Conservation (phyloP, 2,113 vertebrate genomes). For the Ceyx melanurus region DNA sequence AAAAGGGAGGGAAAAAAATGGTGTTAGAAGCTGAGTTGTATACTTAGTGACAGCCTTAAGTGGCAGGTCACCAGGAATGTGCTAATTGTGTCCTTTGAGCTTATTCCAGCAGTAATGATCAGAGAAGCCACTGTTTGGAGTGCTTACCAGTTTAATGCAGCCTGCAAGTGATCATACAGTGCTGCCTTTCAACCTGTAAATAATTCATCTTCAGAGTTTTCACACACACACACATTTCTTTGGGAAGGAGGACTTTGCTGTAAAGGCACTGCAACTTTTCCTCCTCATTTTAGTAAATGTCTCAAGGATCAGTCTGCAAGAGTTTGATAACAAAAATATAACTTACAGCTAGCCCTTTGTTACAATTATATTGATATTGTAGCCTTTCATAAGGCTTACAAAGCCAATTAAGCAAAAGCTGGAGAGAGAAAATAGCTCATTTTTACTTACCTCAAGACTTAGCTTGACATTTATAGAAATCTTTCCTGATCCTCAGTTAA, state of each 20-base stretch:
- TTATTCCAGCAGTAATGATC: neutral
- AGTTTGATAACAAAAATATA: neutral
- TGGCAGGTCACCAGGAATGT: neutral
- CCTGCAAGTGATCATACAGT: neutral
- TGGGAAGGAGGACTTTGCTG: neutral
- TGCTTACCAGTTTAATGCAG: neutral
- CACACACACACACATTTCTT: neutral
- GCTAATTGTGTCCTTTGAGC: constrained; percentile 12
- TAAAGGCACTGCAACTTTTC: neutral
- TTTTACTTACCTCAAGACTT: neutral
- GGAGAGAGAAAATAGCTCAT: neutral
- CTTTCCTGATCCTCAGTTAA: neutral
- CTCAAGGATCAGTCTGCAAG: neutral
- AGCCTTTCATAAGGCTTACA: neutral
- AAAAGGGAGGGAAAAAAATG: neutral
- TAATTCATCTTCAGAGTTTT: neutral
- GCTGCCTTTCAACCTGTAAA: neutral
- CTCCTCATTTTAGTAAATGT: neutral
- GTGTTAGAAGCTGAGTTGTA: neutral
- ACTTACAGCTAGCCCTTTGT: neutral
- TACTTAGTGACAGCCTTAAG: neutral
- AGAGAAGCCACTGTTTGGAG: neutral
- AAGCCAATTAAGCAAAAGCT: neutral
- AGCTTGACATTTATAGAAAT: neutral
- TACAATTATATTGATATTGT: neutral